Conservation (phyloP, 2,888 invertebrate species). For the Phlogophora meticulosa region DNA sequence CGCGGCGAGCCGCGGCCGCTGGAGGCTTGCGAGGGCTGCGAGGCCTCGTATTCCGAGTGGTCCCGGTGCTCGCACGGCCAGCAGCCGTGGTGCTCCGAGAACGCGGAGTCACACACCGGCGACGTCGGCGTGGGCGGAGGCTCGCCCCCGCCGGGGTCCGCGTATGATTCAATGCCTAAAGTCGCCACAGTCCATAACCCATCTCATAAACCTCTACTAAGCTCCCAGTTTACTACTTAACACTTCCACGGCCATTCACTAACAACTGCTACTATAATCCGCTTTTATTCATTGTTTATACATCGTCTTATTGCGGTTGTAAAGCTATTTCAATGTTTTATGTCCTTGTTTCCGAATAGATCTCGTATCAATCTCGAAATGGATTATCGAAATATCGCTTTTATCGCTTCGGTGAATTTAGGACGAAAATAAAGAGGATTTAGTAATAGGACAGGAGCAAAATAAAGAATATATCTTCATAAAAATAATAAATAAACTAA, state of each 20-base stretch:
- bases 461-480: slow-evolving; percentile 73
- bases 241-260: slow-evolving; percentile 43
- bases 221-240: slow-evolving; percentile 35
- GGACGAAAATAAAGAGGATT: slow-evolving; percentile 74
- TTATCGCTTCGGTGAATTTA: slow-evolving; percentile 73
- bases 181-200: slow-evolving; percentile 67
- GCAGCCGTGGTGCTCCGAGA: slow-evolving; percentile 88
- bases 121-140: slow-evolving; percentile 88
- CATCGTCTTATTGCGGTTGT: slow-evolving; percentile 62
- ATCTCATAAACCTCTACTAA: slow-evolving; percentile 56
- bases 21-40: slow-evolving; percentile 84
- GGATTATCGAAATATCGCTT: slow-evolving; percentile 59
- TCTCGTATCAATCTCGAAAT: slow-evolving; percentile 58
- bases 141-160: slow-evolving; percentile 88
- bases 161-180: slow-evolving; percentile 88
- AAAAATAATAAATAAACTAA: slow-evolving; percentile 80
- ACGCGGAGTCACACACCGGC: slow-evolving; percentile 89
- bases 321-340: slow-evolving; percentile 70
- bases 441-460: slow-evolving; percentile 82
- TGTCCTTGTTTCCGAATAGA: slow-evolving; percentile 63
- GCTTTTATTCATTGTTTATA: slow-evolving; percentile 44
- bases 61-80: slow-evolving; percentile 88
- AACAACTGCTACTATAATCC: slow-evolving; percentile 43
- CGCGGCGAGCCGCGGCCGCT: slow-evolving; percentile 88
- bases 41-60: slow-evolving; percentile 81